phyloP scores from a whole-genome alignment of 2,797 vertebrate species.

The Clamator glandarius region DNA sequence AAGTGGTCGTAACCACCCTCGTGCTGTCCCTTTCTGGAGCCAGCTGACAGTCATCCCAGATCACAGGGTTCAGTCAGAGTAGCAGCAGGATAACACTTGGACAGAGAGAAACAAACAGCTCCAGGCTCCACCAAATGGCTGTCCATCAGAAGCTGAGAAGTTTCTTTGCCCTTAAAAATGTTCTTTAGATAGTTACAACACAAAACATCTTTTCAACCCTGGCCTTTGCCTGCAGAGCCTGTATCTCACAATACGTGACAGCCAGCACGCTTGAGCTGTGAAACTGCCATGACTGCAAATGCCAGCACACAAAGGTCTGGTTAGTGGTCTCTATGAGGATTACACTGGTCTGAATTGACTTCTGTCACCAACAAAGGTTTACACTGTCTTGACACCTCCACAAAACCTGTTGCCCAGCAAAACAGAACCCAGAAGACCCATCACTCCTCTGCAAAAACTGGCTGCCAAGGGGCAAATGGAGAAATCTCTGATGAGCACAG shows the following conservation, averaged over 20 bases:
- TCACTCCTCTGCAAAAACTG: neutral
- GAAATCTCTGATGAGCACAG: neutral
- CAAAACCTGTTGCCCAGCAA: neutral
- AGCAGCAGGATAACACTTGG: neutral
- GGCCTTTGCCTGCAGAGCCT: neutral
- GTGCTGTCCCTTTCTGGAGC: neutral
- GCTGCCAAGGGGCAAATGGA: neutral
- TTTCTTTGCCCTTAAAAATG: neutral
- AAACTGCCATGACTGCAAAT: neutral
- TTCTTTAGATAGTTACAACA: neutral
- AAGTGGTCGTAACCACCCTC: neutral
- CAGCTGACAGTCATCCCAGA: neutral
- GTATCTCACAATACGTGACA: neutral
- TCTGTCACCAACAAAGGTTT: neutral
- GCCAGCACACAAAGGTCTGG: neutral
- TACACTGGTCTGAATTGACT: neutral
- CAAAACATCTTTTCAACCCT: neutral
- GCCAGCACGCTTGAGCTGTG: neutral
- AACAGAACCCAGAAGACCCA: neutral
- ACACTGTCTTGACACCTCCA: neutral
- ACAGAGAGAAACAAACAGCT: neutral
- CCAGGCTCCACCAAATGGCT: neutral
- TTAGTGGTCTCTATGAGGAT: neutral
- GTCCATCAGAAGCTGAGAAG: neutral
- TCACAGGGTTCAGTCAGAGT: neutral